Conservation (phyloP, 2,113 vertebrate species). For the Solea senegalensis region DNA sequence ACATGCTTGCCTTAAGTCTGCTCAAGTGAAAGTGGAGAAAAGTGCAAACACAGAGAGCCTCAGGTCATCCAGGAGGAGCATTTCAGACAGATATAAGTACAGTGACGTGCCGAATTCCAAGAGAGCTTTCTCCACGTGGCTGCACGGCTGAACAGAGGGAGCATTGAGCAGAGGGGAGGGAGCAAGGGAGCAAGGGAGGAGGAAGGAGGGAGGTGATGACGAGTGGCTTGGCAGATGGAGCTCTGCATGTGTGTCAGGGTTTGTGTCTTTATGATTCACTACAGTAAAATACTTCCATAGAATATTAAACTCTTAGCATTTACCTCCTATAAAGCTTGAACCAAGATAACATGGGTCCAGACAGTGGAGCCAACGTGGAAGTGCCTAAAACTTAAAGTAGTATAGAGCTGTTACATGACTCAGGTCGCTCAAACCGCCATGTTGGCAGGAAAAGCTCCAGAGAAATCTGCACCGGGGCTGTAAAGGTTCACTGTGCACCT, state of each 20-base stretch:
- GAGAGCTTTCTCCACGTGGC: constrained; percentile 61
- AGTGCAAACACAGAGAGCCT: constrained; percentile 54
- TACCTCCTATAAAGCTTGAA: no score
- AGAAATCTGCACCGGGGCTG: no score
- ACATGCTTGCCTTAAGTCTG: constrained; percentile 38
- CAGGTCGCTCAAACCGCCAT: no score
- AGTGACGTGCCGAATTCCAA: constrained; percentile 65
- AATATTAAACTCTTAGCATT: not conserved
- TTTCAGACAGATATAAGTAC: constrained; percentile 55
- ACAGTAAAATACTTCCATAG: not conserved
- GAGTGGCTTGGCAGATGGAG: not conserved
- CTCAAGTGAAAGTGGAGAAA: constrained; percentile 68
- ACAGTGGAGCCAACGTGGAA: no score
- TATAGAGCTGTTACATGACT: no score
- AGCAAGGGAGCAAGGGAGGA: not conserved
- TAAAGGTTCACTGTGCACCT: no score
- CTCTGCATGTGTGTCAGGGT: not conserved
- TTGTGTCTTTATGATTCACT: not conserved
- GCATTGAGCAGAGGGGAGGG: constrained; percentile 56
- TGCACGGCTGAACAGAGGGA: constrained; percentile 50
- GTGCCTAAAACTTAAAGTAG: no score
- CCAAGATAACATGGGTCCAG: no score
- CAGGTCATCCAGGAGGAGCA: constrained; percentile 42
- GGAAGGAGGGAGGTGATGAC: constrained; percentile 32
- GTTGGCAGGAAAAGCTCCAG: no score